These are phyloP conservation scores for Andrena haemorrhoa DNA, from an alignment of 2,888 invertebrate genomes.

Conservation along the genomic window DNA sequence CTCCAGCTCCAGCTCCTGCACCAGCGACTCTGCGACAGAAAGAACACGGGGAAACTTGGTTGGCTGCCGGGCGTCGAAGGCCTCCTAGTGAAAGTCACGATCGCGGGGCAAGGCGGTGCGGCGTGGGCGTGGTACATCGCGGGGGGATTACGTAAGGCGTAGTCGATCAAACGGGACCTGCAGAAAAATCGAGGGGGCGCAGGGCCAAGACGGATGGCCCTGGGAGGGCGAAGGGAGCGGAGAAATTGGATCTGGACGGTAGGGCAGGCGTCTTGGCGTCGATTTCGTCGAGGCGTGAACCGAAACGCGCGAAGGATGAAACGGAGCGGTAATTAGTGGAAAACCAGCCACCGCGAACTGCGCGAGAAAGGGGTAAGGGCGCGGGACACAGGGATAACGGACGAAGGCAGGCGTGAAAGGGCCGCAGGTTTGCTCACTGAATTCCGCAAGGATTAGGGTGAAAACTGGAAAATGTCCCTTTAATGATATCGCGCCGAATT, in stretches of 20 bases:
- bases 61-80: not conserved
- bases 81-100: too few species aligned
- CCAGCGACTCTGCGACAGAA: conserved; percentile 91
- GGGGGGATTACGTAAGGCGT: too few species aligned
- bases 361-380: conserved; percentile 69
- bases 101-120: too few species aligned
- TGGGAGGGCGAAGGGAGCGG: not conserved
- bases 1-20: conserved; percentile 93
- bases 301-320: conserved; percentile 79
- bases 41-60: conserved; percentile 51
- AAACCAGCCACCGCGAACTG: conserved; percentile 73
- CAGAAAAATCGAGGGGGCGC: not conserved
- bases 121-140: too few species aligned
- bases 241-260: not conserved
- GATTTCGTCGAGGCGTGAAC: conserved; percentile 69
- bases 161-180: too few species aligned
- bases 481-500: conserved; percentile 83
- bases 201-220: conserved; percentile 26
- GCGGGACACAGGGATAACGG: conserved; percentile 76
- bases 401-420: conserved; percentile 82
- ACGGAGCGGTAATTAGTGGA: conserved; percentile 83
- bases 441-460: conserved; percentile 84
- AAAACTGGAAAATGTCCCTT: conserved; percentile 85
- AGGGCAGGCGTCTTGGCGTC: conserved; percentile 41
- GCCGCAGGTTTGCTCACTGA: conserved; percentile 83